Evolutionary conservation across 2,797 vertebrate species (phyloP).

Genomic region (Hippoglossus hippoglossus): DNA sequence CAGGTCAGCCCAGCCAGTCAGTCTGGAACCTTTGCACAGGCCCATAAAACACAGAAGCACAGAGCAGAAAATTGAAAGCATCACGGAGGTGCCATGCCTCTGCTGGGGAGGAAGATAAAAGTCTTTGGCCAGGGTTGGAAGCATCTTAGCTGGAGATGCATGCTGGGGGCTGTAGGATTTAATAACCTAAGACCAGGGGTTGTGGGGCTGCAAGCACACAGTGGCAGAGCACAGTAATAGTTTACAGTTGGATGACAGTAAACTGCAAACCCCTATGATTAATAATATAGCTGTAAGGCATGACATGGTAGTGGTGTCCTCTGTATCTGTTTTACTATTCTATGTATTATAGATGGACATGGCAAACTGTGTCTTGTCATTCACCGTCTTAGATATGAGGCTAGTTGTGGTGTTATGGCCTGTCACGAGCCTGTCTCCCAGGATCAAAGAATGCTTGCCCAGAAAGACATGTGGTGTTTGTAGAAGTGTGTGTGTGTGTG

Average conservation of each 20-base stretch:
- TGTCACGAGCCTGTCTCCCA: constrained; percentile 69
- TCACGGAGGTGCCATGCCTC: constrained; percentile 84
- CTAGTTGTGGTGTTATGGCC: constrained; percentile 67
- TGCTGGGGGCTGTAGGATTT: constrained; percentile 80
- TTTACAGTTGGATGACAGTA: constrained; percentile 81
- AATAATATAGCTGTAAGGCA: constrained; percentile 76
- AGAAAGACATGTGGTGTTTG: constrained; percentile 63
- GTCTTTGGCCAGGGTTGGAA: constrained; percentile 74
- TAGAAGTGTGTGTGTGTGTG: constrained; percentile 45
- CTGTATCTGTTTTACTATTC: constrained; percentile 71
- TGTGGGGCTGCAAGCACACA: constrained; percentile 71
- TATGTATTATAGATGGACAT: constrained; percentile 71
- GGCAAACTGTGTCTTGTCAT: constrained; percentile 67
- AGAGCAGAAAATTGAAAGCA: constrained; percentile 90
- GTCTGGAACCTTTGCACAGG: constrained; percentile 79
- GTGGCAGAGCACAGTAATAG: constrained; percentile 69
- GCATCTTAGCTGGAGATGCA: constrained; percentile 73
- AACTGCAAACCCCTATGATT: constrained; percentile 76
- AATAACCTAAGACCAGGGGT: constrained; percentile 77
- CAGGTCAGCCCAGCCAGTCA: constrained; percentile 77
- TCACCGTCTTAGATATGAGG: constrained; percentile 68
- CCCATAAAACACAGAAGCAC: constrained; percentile 85
- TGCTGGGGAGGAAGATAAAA: constrained; percentile 84
- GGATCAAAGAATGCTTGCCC: constrained; percentile 74
- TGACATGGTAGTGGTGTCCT: constrained; percentile 58